phyloP scores from a whole-genome alignment of 2,888 invertebrate species.

The Anoplius nigerrimus region DNA sequence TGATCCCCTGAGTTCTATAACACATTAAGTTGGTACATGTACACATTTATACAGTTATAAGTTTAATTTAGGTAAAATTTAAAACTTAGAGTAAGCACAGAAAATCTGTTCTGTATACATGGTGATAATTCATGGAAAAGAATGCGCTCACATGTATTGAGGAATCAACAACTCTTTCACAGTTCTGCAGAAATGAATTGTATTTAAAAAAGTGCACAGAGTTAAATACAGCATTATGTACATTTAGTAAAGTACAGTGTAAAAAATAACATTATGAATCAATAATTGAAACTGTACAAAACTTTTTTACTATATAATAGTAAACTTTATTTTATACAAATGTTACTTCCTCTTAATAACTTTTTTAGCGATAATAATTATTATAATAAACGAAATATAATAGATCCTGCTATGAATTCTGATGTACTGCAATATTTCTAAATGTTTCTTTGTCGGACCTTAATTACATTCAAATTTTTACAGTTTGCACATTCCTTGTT shows the following conservation, averaged over 20 bases:
- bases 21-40: slow-evolving; percentile 78
- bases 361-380: slow-evolving; percentile 11
- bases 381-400: slow-evolving; percentile 41
- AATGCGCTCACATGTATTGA: background rate
- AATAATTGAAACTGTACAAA: slow-evolving; percentile 47
- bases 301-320: slow-evolving; percentile 40
- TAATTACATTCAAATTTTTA: too few species aligned
- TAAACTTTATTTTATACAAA: slow-evolving; percentile 51
- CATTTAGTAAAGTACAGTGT: slow-evolving; percentile 33
- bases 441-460: background rate
- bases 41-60: slow-evolving; percentile 5
- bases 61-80: slow-evolving; percentile 4
- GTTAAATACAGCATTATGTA: slow-evolving; percentile 45
- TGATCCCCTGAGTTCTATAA: slow-evolving; percentile 88
- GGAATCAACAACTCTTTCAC: slow-evolving; percentile 23
- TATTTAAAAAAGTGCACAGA: slow-evolving; percentile 49
- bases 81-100: background rate
- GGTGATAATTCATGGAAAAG: background rate
- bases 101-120: background rate
- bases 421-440: background rate
- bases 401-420: slow-evolving; percentile 3
- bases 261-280: slow-evolving; percentile 31
- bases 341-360: slow-evolving; percentile 40
- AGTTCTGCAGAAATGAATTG: slow-evolving; percentile 42
- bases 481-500: too few species aligned